phyloP scores from a whole-genome alignment of 2,113 vertebrate genomes.

The Forbesichthys agassizii region DNA sequence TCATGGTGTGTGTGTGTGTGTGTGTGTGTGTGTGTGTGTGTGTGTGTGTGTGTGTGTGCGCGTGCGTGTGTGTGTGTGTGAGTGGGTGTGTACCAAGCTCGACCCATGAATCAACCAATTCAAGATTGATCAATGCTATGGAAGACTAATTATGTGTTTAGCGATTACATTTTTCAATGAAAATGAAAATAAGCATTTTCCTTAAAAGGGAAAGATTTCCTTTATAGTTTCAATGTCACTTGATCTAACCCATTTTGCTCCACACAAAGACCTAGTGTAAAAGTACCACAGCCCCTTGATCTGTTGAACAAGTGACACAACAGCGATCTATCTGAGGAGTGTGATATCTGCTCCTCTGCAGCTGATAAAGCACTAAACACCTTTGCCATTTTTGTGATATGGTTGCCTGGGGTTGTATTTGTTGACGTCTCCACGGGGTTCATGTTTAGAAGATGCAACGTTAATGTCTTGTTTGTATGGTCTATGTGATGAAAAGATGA shows the following conservation, averaged over 20 bases:
- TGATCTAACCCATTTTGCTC: conserved; percentile 9
- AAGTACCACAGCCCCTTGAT: conserved; percentile 28
- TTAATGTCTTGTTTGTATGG: conserved; percentile 61
- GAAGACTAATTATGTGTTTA: too few species aligned
- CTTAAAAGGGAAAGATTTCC: too few species aligned
- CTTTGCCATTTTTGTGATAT: conserved; percentile 44
- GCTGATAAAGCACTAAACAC: conserved; percentile 48
- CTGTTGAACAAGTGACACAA: conserved; percentile 30
- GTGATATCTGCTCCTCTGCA: conserved; percentile 58
- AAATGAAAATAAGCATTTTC: too few species aligned
- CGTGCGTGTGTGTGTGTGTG: conserved; percentile 1
- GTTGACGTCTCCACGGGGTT: conserved; percentile 57
- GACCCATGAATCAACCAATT: conserved; percentile 3
- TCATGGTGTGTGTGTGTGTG: conserved; percentile 4
- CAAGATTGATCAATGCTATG: background rate
- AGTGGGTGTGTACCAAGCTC: background rate
- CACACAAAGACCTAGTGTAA: conserved; percentile 22
- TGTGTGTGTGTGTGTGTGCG: background rate
- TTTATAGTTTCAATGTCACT: background rate
- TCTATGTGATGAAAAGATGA: conserved; percentile 49
- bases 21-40: background rate
- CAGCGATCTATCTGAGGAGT: conserved; percentile 50
- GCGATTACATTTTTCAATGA: too few species aligned
- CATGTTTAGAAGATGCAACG: conserved; percentile 54
- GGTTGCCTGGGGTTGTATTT: conserved; percentile 48